phyloP scores from a whole-genome alignment of 1,140 invertebrate genomes.

The Drosophila santomea region DNA sequence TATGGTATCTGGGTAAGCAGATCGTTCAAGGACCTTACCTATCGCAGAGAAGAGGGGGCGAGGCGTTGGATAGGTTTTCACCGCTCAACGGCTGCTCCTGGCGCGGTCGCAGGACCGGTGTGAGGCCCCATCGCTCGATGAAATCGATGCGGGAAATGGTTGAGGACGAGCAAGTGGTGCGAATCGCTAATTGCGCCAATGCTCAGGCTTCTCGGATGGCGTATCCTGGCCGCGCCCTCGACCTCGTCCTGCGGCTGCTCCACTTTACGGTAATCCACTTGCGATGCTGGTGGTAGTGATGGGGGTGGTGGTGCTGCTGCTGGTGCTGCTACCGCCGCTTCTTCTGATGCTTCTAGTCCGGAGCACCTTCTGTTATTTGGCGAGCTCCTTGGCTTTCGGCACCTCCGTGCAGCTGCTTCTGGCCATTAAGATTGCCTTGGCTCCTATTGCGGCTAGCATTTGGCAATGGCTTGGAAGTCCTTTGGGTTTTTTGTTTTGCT shows the following conservation, averaged over 20 bases:
- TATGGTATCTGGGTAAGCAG: neutral
- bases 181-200: constrained; percentile 76
- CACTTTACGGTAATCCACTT: constrained; percentile 20
- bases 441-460: constrained; percentile 31
- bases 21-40: constrained; percentile 62
- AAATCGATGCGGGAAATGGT: constrained; percentile 98
- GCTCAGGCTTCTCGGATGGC: constrained; percentile 34
- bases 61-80: constrained; percentile 84
- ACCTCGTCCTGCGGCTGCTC: constrained; percentile 11
- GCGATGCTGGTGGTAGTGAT: constrained; percentile 2
- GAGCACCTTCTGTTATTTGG: constrained; percentile 19
- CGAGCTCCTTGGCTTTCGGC: constrained; percentile 15
- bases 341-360: no score
- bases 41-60: constrained; percentile 85
- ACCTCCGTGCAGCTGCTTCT: constrained; percentile 19
- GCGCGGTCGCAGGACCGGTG: constrained; percentile 96
- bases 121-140: constrained; percentile 97
- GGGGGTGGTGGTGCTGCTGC: no score
- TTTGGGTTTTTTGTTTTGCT: constrained; percentile 5
- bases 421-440: constrained; percentile 25
- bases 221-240: constrained; percentile 8
- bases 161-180: constrained; percentile 81
- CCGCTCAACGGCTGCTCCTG: constrained; percentile 90
- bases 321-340: no score
- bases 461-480: constrained; percentile 25